Conservation (phyloP, 1,140 invertebrate species). For the Bombyx mandarina region DNA sequence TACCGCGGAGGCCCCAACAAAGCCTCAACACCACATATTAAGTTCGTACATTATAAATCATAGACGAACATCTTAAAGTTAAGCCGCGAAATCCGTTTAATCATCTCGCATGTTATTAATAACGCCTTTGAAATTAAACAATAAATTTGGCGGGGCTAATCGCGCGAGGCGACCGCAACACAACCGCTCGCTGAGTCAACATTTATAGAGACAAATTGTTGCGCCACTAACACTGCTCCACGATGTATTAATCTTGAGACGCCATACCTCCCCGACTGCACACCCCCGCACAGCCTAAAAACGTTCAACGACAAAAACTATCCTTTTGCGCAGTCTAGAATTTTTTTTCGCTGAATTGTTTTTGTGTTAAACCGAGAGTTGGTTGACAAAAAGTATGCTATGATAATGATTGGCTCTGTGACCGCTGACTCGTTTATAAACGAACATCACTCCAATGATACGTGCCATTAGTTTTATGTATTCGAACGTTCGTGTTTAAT, state of each 20-base stretch:
- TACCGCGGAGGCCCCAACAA: constrained; percentile 6
- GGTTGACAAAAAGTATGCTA: constrained; percentile 20
- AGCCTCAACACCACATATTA: constrained; percentile 34
- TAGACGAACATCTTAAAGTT: constrained; percentile 41
- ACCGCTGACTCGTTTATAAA: constrained; percentile 22
- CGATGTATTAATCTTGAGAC: constrained; percentile 64
- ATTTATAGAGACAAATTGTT: constrained; percentile 72
- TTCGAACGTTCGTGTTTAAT: constrained; percentile 11
- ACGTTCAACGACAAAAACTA: background rate
- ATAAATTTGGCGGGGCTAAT: constrained; percentile 68
- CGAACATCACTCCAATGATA: constrained; percentile 32
- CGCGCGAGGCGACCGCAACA: constrained; percentile 54
- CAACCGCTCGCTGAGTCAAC: constrained; percentile 64
- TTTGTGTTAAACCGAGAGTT: background rate
- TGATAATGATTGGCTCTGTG: constrained; percentile 25
- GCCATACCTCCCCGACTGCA: constrained; percentile 11
- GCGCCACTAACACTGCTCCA: constrained; percentile 52
- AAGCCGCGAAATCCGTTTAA: constrained; percentile 63
- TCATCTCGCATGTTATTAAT: constrained; percentile 65
- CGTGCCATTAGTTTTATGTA: constrained; percentile 27
- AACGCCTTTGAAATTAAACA: constrained; percentile 68
- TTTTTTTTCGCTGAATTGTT: background rate
- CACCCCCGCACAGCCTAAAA: too few species aligned
- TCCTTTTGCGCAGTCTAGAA: constrained; percentile 17
- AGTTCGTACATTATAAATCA: constrained; percentile 50